phyloP scores from a whole-genome alignment of 2,797 vertebrate species.

The Heteromormyrus szaboi region DNA sequence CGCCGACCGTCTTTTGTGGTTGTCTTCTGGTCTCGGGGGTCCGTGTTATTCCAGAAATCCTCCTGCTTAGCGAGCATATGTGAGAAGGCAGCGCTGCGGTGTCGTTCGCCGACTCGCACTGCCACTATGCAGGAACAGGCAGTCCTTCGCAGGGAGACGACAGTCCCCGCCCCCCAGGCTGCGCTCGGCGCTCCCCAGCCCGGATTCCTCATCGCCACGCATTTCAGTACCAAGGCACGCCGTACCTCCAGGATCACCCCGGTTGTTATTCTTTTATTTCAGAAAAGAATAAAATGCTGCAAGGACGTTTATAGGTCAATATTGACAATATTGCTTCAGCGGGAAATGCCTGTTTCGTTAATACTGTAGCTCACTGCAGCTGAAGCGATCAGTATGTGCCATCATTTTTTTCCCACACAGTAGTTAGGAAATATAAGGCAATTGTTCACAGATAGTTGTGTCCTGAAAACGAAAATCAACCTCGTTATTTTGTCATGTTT shows the following conservation, averaged over 20 bases:
- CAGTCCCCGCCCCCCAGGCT: slow-evolving; percentile 4
- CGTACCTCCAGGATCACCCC: not conserved
- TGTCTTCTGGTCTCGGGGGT: not conserved
- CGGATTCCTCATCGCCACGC: not conserved
- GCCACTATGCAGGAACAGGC: not conserved
- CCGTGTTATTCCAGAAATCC: not conserved
- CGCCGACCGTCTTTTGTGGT: not conserved
- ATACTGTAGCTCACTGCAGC: not conserved
- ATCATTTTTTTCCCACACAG: not conserved
- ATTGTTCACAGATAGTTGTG: not conserved
- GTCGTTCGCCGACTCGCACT: not conserved
- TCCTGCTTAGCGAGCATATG: not conserved
- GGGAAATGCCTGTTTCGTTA: not conserved
- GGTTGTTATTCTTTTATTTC: not conserved
- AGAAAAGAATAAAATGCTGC: not conserved
- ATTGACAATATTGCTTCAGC: not conserved
- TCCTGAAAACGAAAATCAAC: not conserved
- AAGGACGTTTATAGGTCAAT: not conserved
- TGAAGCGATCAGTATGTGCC: not conserved
- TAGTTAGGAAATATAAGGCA: not conserved
- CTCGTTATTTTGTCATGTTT: not conserved
- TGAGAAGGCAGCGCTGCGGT: not conserved
- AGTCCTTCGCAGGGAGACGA: not conserved
- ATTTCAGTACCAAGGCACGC: not conserved
- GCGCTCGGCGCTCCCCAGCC: not conserved